A percentile compares a stretch with the other conserved stretches of the same genome.
Conservation (phyloP, 2,113 vertebrate species). For the Phrynosoma blainvillii region DNA sequence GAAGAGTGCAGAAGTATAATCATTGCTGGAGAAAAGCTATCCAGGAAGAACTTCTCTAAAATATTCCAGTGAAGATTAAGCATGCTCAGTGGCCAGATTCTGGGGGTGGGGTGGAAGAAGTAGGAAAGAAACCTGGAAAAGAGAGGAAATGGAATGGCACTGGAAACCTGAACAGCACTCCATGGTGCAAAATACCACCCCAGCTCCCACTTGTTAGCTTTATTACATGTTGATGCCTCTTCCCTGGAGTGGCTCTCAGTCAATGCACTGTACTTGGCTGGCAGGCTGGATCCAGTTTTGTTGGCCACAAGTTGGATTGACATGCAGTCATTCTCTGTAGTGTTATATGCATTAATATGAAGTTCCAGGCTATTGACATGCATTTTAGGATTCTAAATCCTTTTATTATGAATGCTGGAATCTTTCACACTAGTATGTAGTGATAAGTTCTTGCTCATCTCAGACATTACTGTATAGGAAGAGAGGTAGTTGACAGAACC, state of each 20-base stretch:
- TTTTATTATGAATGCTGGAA: not conserved
- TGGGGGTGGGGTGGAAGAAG: not conserved
- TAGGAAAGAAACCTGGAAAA: not conserved
- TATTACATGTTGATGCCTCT: not conserved
- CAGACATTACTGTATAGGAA: not conserved
- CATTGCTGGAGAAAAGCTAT: not conserved
- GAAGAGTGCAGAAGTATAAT: not conserved
- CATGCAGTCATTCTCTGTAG: not conserved
- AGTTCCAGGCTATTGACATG: not conserved
- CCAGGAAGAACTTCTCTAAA: not conserved
- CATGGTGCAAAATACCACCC: not conserved
- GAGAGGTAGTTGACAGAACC: not conserved
- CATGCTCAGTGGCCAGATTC: not conserved
- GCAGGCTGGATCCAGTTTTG: not conserved
- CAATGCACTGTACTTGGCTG: not conserved
- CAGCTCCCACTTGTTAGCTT: not conserved
- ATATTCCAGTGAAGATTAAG: not conserved
- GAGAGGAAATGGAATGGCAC: not conserved
- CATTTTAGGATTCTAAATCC: not conserved
- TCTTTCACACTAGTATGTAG: not conserved
- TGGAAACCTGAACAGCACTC: not conserved
- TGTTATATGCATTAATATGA: not conserved
- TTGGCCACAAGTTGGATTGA: not conserved
- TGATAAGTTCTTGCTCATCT: not conserved
- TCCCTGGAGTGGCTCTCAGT: not conserved